Conservation (phyloP, 2,888 invertebrate genomes). For the Protonemura montana region DNA sequence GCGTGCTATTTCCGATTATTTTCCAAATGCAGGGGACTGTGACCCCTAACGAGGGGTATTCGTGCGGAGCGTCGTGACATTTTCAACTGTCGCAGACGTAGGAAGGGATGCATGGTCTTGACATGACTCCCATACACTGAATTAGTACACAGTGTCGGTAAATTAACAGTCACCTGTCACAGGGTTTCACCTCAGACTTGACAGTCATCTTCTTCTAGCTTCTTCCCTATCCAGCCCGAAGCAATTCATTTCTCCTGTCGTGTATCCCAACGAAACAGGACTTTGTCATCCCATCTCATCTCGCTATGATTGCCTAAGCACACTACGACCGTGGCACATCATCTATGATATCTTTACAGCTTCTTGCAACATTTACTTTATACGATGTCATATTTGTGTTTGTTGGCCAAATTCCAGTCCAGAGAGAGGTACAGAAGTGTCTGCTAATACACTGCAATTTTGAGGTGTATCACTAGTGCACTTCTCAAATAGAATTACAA, state of each 20-base stretch:
- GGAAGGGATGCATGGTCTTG: slow-evolving; percentile 23
- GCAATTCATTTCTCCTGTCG: slow-evolving; percentile 15
- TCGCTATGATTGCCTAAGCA: slow-evolving; percentile 23
- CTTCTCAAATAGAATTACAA: background rate
- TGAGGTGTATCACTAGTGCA: background rate
- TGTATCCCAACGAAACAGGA: slow-evolving; percentile 21
- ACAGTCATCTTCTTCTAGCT: slow-evolving; percentile 16
- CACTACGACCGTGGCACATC: background rate
- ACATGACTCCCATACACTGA: slow-evolving; percentile 50
- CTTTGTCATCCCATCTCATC: slow-evolving; percentile 29
- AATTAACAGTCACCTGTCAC: slow-evolving; percentile 58
- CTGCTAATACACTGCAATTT: background rate
- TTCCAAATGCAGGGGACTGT: background rate
- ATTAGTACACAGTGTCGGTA: slow-evolving; percentile 57
- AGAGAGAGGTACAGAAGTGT: background rate
- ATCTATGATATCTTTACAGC: slow-evolving; percentile 8
- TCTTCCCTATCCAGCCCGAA: slow-evolving; percentile 9
- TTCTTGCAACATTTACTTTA: slow-evolving; percentile 19
- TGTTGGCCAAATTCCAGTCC: background rate
- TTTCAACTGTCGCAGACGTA: background rate
- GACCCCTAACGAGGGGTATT: background rate
- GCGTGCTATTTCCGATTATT: background rate
- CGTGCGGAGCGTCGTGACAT: background rate
- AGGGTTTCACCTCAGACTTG: slow-evolving; percentile 51
- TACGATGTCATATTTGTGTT: slow-evolving; percentile 23